Base-by-base conservation (phyloP, 2,797 vertebrate species). In the Xyrichtys novacula region DNA sequence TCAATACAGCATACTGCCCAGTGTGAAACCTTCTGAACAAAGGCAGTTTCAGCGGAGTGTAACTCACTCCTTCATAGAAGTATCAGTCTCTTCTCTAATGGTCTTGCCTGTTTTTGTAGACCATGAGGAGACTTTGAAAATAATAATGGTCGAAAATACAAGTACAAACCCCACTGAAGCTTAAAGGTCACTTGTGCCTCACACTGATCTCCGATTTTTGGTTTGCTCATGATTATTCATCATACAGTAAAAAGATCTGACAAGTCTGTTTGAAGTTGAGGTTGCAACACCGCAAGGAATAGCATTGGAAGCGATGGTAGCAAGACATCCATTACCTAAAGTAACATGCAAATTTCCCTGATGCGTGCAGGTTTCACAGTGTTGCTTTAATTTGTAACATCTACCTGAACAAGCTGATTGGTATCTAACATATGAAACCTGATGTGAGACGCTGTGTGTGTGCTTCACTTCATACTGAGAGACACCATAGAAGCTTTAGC, bases 401-500 rank as follows among this genome's bases (percentile, higher is more conserved):
- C 42, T 69, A 46, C 67, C 83, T 39, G 53, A 40, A 71, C 34
- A 42, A 46, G 36, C 69, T 63, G 67, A 81, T 74, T 81, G 83
- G 40, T 53, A 47, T 73, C 44, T 28, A 58, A 73, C 69, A 76
- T 50, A 78, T 40, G 70, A 76, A 77, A 76, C 67, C 54, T 54
- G 80, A 85, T 73, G 49, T 76, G 74, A 56, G 67, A 80, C 68
- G 73, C 61, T 72, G 58, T 65, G 25, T 36, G 52, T 71, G 60
- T 43, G 67, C 74, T 89, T 84, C 78, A 76, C 55, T 70, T 84
- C 71, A 57, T 70, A 75, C 74, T 22, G 76, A 7, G 61, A 78
- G 80, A 84, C 87, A 85, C 84, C 83, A 82, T 88, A 86, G 86
- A 88, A 74, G 78, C 55, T 73, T 48, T 29, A 23, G 57, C 28